Percentiles rank a stretch among this genome's conserved stretches.
phyloP scores from a whole-genome alignment of 1,140 invertebrate species.

The Lordiphosa collinella region DNA sequence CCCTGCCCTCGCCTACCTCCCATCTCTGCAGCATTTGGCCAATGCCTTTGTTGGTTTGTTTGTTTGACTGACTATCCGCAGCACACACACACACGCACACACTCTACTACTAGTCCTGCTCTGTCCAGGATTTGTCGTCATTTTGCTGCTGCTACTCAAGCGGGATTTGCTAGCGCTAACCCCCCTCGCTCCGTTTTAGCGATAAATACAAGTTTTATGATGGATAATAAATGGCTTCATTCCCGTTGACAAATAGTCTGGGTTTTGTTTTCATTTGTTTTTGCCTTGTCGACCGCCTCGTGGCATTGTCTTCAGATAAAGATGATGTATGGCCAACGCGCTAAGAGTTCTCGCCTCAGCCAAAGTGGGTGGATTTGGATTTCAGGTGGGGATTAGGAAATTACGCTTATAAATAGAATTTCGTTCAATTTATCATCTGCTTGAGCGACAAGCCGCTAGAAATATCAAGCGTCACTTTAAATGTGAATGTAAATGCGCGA shows the following conservation, averaged over 20 bases:
- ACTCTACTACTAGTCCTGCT: constrained; percentile 44
- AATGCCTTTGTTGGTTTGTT: constrained; percentile 51
- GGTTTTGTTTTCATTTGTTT: constrained; percentile 69
- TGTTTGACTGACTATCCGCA: constrained; percentile 57
- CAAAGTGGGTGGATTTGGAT: constrained; percentile 77
- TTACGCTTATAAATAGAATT: constrained; percentile 76
- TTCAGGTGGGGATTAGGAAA: constrained; percentile 75
- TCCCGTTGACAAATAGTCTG: constrained; percentile 79
- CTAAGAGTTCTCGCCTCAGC: constrained; percentile 31
- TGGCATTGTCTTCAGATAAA: constrained; percentile 53
- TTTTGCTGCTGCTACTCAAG: constrained; percentile 15
- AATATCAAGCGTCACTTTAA: constrained; percentile 11
- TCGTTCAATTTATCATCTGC: constrained; percentile 59
- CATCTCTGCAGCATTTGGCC: neutral
- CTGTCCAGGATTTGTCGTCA: constrained; percentile 60
- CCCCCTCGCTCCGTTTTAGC: constrained; percentile 40
- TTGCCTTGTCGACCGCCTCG: constrained; percentile 19
- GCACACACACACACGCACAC: neutral
- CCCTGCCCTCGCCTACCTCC: constrained; percentile 1
- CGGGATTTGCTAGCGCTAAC: constrained; percentile 37
- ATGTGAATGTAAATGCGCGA: constrained; percentile 2
- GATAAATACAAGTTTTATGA: constrained; percentile 79
- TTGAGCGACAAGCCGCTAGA: constrained; percentile 9
- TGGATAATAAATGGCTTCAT: constrained; percentile 79
- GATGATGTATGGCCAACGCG: constrained; percentile 64